Conservation (phyloP, 2,888 invertebrate genomes). For the Empis livida region DNA sequence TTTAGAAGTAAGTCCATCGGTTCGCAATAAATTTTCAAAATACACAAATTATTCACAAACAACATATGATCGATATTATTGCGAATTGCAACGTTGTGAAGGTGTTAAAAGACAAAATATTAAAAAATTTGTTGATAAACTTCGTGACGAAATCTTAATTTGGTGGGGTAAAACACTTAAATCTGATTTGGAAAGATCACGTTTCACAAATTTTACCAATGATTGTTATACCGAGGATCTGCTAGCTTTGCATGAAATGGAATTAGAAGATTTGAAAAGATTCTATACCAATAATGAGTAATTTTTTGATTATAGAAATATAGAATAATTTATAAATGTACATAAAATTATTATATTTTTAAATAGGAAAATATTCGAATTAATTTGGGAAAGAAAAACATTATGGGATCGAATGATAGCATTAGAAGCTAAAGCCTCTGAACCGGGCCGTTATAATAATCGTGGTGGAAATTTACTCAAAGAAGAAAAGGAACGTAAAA, state of each 20-base stretch:
- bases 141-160: slow-evolving; percentile 54
- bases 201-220: slow-evolving; percentile 50
- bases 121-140: slow-evolving; percentile 40
- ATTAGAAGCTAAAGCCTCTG: slow-evolving; percentile 60
- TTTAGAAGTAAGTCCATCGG: slow-evolving; percentile 51
- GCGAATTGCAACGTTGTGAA: slow-evolving; percentile 64
- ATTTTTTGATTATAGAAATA: slow-evolving; percentile 17
- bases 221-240: slow-evolving; percentile 69
- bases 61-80: slow-evolving; percentile 32
- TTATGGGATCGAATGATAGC: slow-evolving; percentile 66
- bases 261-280: slow-evolving; percentile 52
- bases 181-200: slow-evolving; percentile 44
- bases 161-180: slow-evolving; percentile 71
- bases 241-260: slow-evolving; percentile 63
- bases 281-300: slow-evolving; percentile 53
- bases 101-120: slow-evolving; percentile 64
- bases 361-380: slow-evolving; percentile 47
- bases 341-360: too few species aligned
- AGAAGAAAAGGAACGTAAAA: slow-evolving; percentile 80
- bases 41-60: slow-evolving; percentile 23
- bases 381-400: slow-evolving; percentile 50
- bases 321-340: too few species aligned
- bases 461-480: slow-evolving; percentile 73
- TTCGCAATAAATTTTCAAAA: slow-evolving; percentile 48
- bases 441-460: slow-evolving; percentile 73